Percentiles rank a stretch among this genome's conserved stretches.
phyloP scores from a whole-genome alignment of 2,113 vertebrate genomes.

The Campylomormyrus numenius region DNA sequence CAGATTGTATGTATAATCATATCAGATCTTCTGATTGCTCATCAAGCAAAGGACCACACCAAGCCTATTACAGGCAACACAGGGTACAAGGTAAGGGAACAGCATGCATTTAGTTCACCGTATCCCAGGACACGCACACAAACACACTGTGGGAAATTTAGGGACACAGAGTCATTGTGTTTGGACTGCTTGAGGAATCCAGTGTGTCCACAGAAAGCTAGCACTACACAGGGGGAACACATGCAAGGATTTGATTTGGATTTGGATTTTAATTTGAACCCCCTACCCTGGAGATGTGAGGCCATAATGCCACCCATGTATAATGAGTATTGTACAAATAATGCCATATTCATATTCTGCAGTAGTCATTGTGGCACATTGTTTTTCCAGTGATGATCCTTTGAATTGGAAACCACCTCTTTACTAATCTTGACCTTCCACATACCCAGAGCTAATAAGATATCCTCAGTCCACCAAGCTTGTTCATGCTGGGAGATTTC shows the following conservation, averaged over 20 bases:
- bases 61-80: neutral
- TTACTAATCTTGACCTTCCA: conserved; percentile 7
- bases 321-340: conserved; percentile 1
- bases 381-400: neutral
- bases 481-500: conserved; percentile 35
- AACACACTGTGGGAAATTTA: neutral
- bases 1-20: neutral
- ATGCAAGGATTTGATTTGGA: neutral
- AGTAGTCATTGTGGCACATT: neutral
- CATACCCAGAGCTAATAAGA: conserved; percentile 17
- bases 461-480: conserved; percentile 46
- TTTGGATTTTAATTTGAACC: neutral
- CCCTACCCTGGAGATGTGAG: neutral
- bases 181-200: neutral
- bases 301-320: conserved; percentile 1
- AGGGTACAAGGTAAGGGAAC: neutral
- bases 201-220: neutral
- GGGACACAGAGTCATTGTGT: neutral
- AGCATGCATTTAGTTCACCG: neutral
- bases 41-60: neutral
- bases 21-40: neutral
- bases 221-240: neutral
- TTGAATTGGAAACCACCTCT: conserved; percentile 5
- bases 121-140: neutral
- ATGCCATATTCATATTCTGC: neutral